These are phyloP conservation scores for Silvanus unidentatus DNA, from an alignment of 2,888 invertebrate species.

Conservation along the genomic window DNA sequence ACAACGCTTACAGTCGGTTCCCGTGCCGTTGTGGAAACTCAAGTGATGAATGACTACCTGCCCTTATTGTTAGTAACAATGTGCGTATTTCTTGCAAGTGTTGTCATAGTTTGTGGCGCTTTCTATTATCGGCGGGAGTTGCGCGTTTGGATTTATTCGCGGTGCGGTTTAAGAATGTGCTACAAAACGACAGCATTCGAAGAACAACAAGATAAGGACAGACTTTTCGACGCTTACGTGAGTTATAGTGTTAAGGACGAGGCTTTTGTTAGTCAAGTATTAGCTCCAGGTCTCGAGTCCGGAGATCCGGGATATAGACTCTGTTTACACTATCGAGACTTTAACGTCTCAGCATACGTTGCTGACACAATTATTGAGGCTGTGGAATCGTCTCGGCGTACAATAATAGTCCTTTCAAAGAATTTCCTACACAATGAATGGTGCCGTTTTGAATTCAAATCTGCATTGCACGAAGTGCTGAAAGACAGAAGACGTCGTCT, in stretches of 20 bases:
- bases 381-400: constrained; percentile 83
- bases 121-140: constrained; percentile 78
- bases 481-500: constrained; percentile 80
- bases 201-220: constrained; percentile 75
- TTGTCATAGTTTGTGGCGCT: constrained; percentile 68
- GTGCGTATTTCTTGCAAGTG: constrained; percentile 70
- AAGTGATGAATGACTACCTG: constrained; percentile 76
- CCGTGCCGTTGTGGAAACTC: constrained; percentile 65
- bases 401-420: constrained; percentile 84
- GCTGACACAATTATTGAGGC: constrained; percentile 90
- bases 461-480: constrained; percentile 84
- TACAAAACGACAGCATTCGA: constrained; percentile 76
- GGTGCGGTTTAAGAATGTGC: constrained; percentile 80
- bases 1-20: constrained; percentile 66
- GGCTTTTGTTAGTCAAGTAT: constrained; percentile 80
- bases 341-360: constrained; percentile 81
- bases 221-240: constrained; percentile 91
- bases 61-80: constrained; percentile 72
- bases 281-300: constrained; percentile 81
- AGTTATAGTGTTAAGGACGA: constrained; percentile 93
- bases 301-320: constrained; percentile 77
- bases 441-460: constrained; percentile 92
- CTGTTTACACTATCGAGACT: constrained; percentile 87
- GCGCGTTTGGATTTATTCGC: constrained; percentile 79
- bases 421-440: constrained; percentile 94